Evolutionary conservation across 2,797 vertebrate species (phyloP).

Genomic region (Simalia tracyae): DNA sequence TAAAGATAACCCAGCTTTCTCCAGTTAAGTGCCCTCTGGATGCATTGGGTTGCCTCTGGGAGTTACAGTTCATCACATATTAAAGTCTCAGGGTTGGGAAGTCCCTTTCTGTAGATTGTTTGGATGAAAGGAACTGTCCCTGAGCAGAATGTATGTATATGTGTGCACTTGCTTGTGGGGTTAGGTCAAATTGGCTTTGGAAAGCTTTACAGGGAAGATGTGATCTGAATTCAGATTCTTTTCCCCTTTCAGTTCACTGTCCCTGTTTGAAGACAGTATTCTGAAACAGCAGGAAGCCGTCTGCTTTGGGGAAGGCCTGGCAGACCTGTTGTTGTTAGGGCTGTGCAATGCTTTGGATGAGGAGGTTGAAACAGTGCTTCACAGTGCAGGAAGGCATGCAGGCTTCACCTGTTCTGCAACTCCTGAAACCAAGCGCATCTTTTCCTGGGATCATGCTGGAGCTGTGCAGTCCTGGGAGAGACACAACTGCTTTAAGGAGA

Average conservation of each 20-base stretch:
- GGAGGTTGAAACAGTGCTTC: neutral
- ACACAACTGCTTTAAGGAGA: neutral
- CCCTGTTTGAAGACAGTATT: neutral
- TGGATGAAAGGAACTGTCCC: neutral
- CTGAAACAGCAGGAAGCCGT: neutral
- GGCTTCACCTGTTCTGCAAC: neutral
- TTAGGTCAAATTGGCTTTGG: neutral
- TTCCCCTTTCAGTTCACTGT: neutral
- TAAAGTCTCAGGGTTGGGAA: neutral
- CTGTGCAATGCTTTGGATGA: neutral
- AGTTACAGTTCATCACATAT: neutral
- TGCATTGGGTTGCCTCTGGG: neutral
- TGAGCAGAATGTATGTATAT: neutral
- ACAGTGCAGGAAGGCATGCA: neutral
- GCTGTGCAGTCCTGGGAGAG: neutral
- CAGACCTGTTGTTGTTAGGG: neutral
- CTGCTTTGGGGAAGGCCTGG: neutral
- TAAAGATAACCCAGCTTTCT: neutral
- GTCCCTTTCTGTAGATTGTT: neutral
- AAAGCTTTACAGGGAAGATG: neutral
- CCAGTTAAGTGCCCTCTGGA: neutral
- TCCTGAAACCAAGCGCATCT: neutral
- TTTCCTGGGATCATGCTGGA: neutral
- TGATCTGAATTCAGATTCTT: neutral
- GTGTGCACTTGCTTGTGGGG: neutral